A percentile compares a stretch with the other conserved stretches of the same genome.
These are phyloP conservation scores for Morbakka virulenta DNA, from an alignment of 30 jellyfish, hydroid and myxozoan genomes.

Conservation along the genomic window DNA sequence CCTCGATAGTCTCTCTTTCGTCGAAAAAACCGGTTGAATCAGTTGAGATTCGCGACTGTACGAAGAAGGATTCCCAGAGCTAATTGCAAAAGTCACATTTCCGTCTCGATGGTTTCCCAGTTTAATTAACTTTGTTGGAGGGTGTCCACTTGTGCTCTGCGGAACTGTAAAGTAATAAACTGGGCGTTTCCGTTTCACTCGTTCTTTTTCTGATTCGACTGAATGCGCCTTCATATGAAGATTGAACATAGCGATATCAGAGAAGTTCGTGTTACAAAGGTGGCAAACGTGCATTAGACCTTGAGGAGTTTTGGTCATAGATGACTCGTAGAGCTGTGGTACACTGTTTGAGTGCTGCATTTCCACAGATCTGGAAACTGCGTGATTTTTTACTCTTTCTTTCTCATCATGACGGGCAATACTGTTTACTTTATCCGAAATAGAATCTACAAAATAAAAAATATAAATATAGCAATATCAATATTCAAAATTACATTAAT, in stretches of 20 bases:
- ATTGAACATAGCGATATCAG: not conserved
- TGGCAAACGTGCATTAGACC: not conserved
- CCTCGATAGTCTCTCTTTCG: not conserved
- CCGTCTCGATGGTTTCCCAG: not conserved
- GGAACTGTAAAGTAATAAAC: not conserved
- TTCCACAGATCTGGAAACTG: too few species aligned
- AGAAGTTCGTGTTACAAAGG: not conserved
- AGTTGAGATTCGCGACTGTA: not conserved
- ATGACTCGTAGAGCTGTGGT: too few species aligned
- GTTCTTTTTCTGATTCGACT: not conserved
- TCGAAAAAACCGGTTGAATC: not conserved
- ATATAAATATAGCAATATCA: too few species aligned
- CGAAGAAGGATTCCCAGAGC: not conserved
- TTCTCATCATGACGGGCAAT: too few species aligned
- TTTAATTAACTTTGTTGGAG: not conserved
- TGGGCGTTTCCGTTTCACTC: not conserved
- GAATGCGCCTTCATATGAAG: not conserved
- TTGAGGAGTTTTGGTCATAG: not conserved
- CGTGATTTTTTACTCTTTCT: too few species aligned
- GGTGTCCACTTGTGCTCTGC: not conserved
- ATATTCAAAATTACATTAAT: too few species aligned
- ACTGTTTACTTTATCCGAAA: too few species aligned
- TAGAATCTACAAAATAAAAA: too few species aligned
- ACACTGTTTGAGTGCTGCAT: too few species aligned
- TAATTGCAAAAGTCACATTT: not conserved